Base-by-base conservation (phyloP, 2,113 vertebrate species). In the Osmerus eperlanus region DNA sequence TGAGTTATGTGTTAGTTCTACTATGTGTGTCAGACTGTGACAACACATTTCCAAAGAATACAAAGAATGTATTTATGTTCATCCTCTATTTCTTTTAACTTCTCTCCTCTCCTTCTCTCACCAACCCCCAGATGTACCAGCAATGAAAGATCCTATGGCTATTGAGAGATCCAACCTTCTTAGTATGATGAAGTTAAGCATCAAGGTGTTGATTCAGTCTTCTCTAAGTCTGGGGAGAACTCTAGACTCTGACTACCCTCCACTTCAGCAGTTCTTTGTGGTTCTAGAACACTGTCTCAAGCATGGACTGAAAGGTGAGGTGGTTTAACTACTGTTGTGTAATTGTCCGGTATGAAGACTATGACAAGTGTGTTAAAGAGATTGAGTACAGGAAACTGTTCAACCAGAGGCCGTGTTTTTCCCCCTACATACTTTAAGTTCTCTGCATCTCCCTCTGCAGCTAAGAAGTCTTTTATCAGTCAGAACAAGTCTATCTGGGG, bases 401-500 rank as follows among this genome's bases (percentile, higher is more conserved):
- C 29, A 66, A 23, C 36, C 18, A 66, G 32, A 65, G 9, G 36
- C 12, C 16, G 1, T 4, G 25, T 19, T 21, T 18, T 32, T 41
- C 0, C 56, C 64, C 41, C 21, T 16, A 47, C n/a, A 11, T 23
- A 68, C 14, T 72, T 12, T 41, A 23, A 25, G 32, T 75, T 68
- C 1, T 13, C 54, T 16, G 18, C 28, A 6, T 68, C 13, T 81
- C 54, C 69, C 77, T 74, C 56, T 78, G 87, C 85, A 99, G 97
- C 87, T 72, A 98, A 94, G 92, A 99, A 99, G 85, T 93, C 95
- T 74, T 99, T 99, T 75, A 99, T 99, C 73, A 94, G 95, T 68
- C 95, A 96, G 77, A 97, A 92, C 89, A 99, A 99, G 78, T 99
- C 97, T 0, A 95, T 99, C 86, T 99, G 97, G 91, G 97, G 95